These are phyloP conservation scores for Mantis religiosa DNA, from an alignment of 2,888 invertebrate species.

Conservation along the genomic window DNA sequence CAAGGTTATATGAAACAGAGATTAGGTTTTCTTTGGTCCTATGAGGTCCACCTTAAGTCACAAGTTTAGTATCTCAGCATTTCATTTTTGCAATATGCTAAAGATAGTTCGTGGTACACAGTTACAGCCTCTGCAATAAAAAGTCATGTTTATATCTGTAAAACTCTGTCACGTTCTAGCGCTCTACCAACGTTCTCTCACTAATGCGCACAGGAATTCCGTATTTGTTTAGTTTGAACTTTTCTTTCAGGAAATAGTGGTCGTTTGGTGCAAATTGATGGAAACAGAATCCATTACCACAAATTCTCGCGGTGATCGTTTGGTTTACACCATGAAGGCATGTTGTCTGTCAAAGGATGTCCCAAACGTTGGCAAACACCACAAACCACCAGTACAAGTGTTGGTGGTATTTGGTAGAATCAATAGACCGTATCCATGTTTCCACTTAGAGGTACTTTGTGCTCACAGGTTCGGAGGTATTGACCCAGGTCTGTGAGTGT, in stretches of 20 bases:
- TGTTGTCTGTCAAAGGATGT: neutral
- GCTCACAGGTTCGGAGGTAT: neutral
- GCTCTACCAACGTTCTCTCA: too few relatives aligned
- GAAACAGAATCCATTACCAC: neutral
- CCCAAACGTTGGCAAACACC: neutral
- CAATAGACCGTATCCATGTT: neutral
- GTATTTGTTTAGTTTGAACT: neutral
- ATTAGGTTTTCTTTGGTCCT: too few relatives aligned
- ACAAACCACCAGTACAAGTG: neutral
- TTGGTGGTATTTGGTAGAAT: neutral
- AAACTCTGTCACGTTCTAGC: too few relatives aligned
- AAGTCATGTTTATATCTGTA: too few relatives aligned
- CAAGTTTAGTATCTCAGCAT: too few relatives aligned
- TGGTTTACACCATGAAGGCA: neutral
- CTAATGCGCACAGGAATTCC: too few relatives aligned
- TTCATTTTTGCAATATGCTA: too few relatives aligned
- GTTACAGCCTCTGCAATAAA: too few relatives aligned
- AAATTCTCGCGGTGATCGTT: neutral
- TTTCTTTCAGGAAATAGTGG: neutral
- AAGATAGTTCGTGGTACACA: too few relatives aligned
- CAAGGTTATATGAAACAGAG: too few relatives aligned
- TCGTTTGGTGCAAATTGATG: neutral
- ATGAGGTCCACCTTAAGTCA: too few relatives aligned
- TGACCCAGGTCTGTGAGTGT: neutral
- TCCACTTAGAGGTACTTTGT: neutral